phyloP scores from a whole-genome alignment of 2,888 invertebrate species.

The Sarcophaga subvicina region DNA sequence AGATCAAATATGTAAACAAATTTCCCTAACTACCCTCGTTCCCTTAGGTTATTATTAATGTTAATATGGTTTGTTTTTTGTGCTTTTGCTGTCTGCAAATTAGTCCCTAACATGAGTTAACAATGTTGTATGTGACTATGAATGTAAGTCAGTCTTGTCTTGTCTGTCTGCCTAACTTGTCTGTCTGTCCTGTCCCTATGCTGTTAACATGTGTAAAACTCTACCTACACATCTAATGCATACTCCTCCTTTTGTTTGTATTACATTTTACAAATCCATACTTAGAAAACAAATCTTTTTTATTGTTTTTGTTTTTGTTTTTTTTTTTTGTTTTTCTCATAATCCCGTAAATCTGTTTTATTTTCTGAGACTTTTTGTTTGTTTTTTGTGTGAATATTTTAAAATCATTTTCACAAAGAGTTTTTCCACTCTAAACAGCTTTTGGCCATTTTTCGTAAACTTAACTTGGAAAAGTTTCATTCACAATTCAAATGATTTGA shows the following conservation, averaged over 20 bases:
- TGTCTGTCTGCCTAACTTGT: not conserved
- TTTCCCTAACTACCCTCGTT: not conserved
- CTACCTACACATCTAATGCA: conserved; percentile 28
- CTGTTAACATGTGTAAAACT: not conserved
- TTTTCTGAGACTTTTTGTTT: conserved; percentile 20
- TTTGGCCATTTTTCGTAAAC: conserved; percentile 29
- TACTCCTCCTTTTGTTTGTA: conserved; percentile 39
- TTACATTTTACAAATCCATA: conserved; percentile 30
- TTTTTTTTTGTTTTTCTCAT: conserved; percentile 1
- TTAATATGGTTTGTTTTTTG: not conserved
- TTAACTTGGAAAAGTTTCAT: not conserved
- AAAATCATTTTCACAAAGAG: not conserved
- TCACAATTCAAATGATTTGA: not conserved
- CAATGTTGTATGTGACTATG: not conserved
- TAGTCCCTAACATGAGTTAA: conserved; percentile 2
- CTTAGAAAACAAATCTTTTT: not conserved
- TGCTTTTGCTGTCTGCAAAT: not conserved
- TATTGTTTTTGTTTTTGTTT: not conserved
- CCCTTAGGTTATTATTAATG: not conserved
- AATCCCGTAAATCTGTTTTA: conserved; percentile 38
- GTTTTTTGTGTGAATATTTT: conserved; percentile 5
- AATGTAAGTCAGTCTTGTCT: not conserved
- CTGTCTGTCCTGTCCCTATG: not conserved
- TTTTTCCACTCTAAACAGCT: conserved; percentile 33
- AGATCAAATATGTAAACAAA: not conserved